phyloP scores from a whole-genome alignment of 2,888 invertebrate species.

The Rotaria magnacalcarata region DNA sequence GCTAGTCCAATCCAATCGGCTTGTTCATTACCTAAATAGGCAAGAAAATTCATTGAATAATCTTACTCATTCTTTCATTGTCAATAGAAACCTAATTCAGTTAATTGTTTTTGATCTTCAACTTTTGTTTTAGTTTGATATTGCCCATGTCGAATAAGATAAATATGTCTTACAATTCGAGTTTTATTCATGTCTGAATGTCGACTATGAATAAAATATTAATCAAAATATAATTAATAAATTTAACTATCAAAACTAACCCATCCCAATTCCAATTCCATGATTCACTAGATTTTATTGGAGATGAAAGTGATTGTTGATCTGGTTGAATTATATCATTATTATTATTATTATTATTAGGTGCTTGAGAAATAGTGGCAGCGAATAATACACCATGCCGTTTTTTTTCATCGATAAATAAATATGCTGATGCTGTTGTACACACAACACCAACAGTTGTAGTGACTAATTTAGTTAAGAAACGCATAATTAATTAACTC shows the following conservation, averaged over 20 bases:
- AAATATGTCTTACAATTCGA: constrained; percentile 67
- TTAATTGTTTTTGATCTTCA: constrained; percentile 39
- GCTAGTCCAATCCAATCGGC: constrained; percentile 76
- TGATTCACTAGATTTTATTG: not conserved
- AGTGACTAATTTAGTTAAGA: not conserved
- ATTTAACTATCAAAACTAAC: not conserved
- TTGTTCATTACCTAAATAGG: constrained; percentile 71
- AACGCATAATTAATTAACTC: not conserved
- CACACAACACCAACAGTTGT: not conserved
- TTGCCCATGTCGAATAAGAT: constrained; percentile 89
- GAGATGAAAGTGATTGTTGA: not conserved
- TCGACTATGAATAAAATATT: not conserved
- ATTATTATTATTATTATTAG: not conserved
- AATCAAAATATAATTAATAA: not conserved
- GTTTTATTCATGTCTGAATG: not conserved
- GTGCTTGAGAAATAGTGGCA: not conserved
- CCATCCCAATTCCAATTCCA: constrained; percentile 37
- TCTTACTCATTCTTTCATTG: not conserved
- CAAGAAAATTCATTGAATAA: not conserved
- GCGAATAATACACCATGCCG: not conserved
- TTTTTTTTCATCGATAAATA: not conserved
- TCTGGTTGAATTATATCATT: not conserved
- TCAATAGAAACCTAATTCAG: constrained; percentile 27
- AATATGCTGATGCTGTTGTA: constrained; percentile 21
- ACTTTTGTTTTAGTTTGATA: constrained; percentile 62